phyloP scores from a whole-genome alignment of 2,797 vertebrate genomes.

The Clamator glandarius region DNA sequence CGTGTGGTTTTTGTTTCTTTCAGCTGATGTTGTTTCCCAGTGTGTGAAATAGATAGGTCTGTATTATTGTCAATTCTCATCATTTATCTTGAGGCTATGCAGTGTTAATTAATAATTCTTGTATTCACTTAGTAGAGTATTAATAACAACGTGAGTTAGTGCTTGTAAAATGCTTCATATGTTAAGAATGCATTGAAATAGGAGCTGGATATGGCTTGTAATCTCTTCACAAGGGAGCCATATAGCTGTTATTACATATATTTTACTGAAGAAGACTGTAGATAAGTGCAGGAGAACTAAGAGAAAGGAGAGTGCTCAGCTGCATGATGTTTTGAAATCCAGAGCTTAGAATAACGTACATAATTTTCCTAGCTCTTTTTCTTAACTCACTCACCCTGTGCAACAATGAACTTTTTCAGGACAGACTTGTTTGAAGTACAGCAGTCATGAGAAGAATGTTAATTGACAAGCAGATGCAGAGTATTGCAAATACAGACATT shows the following conservation, averaged over 20 bases:
- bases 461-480: background rate
- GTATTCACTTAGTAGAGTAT: background rate
- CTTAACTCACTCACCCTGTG: background rate
- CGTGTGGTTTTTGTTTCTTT: background rate
- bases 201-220: background rate
- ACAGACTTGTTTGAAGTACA: background rate
- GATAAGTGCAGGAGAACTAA: background rate
- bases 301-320: background rate
- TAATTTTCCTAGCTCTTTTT: background rate
- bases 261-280: background rate
- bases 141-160: background rate
- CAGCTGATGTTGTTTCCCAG: background rate
- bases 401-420: background rate
- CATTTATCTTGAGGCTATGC: slow-evolving; percentile 4
- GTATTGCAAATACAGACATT: background rate
- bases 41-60: background rate
- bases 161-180: background rate
- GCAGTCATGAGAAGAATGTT: background rate
- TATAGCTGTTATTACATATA: background rate
- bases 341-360: background rate
- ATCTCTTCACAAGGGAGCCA: background rate
- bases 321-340: background rate
- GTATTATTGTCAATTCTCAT: background rate
- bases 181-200: background rate
- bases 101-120: slow-evolving; percentile 35